phyloP scores from a whole-genome alignment of 2,113 vertebrate genomes.

The crab-eating macaque (Macaca fascicularis) region T2T-MFA8v1.1 NC_088379.1:145434001-145434500 shows the following conservation, averaged over 20 bases:
- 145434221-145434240: not conserved
- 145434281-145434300: not conserved
- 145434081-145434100: not conserved
- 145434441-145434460: too few relatives aligned
- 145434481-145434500: not conserved
- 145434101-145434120: not conserved
- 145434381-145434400: not conserved
- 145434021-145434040: not conserved
- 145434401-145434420: not conserved
- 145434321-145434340: not conserved
- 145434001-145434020: not conserved
- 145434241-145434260: not conserved
- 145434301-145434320: not conserved
- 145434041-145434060: not conserved
- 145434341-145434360: fast-evolving
- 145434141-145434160: not conserved
- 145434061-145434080: not conserved
- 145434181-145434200: not conserved
- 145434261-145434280: not conserved
- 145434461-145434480: not conserved
- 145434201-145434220: not conserved
- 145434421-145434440: not conserved
- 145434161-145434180: not conserved
- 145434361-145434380: not conserved
- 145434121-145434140: too few relatives aligned